Conservation (phyloP, 2,888 invertebrate genomes). For the Blera fallax region DNA sequence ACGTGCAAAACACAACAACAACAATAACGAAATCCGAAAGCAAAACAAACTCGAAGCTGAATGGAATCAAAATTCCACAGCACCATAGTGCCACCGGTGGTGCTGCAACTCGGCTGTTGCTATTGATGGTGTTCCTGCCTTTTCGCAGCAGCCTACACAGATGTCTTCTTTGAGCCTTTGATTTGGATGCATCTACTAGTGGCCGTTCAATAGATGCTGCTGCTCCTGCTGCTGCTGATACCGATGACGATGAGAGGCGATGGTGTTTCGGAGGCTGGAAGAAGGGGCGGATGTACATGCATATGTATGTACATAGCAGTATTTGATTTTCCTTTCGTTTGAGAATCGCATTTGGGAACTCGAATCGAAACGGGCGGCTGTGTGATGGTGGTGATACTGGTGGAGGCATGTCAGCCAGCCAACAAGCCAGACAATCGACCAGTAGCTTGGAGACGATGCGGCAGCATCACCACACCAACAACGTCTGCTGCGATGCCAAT, state of each 20-base stretch:
- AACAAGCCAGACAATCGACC: constrained; percentile 50
- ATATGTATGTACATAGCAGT: not conserved
- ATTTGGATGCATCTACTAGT: constrained; percentile 52
- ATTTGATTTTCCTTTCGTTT: constrained; percentile 67
- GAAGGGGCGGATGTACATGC: not conserved
- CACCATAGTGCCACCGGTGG: constrained; percentile 37
- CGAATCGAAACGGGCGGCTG: constrained; percentile 28
- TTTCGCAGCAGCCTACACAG: constrained; percentile 46
- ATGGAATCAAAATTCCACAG: constrained; percentile 61
- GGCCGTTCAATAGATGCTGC: constrained; percentile 39
- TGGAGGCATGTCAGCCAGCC: constrained; percentile 20
- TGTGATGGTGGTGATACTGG: not conserved
- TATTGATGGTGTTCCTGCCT: not conserved
- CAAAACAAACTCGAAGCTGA: constrained; percentile 66
- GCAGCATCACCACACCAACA: not conserved
- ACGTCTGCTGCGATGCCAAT: constrained; percentile 25
- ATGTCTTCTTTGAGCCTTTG: constrained; percentile 53
- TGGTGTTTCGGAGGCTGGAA: too few relatives aligned
- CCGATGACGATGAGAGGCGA: constrained; percentile 4
- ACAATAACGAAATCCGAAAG: constrained; percentile 49
- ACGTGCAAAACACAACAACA: constrained; percentile 50
- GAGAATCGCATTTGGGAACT: constrained; percentile 47
- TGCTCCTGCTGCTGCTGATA: not conserved
- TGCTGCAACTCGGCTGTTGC: constrained; percentile 1
- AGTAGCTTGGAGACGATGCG: constrained; percentile 28